Conservation (phyloP, 2,888 invertebrate genomes). For the Notodromas monacha region DNA sequence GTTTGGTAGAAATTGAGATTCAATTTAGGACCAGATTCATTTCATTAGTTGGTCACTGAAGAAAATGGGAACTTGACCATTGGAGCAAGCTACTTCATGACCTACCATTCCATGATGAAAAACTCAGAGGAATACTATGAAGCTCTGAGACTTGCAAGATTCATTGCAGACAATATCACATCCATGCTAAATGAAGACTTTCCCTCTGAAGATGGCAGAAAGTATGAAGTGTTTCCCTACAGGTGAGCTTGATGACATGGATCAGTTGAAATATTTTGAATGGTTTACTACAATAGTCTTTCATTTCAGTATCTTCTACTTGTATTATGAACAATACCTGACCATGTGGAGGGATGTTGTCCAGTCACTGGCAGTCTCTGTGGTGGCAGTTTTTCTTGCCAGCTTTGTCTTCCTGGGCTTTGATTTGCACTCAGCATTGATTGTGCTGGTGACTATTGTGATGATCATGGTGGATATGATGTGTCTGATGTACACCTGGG, state of each 20-base stretch:
- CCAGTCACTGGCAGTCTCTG: constrained; percentile 51
- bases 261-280: too few species aligned
- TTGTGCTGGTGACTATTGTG: constrained; percentile 33
- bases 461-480: constrained; percentile 50
- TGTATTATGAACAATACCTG: constrained; percentile 78
- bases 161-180: constrained; percentile 39
- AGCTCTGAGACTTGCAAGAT: constrained; percentile 38
- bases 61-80: too few species aligned
- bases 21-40: too few species aligned
- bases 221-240: constrained; percentile 38
- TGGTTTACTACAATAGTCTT: neutral
- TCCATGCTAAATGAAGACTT: constrained; percentile 26
- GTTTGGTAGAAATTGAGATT: too few species aligned
- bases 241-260: too few species aligned
- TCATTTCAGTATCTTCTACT: constrained; percentile 47
- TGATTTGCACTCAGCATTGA: constrained; percentile 39
- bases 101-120: constrained; percentile 48
- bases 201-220: too few species aligned
- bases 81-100: constrained; percentile 51
- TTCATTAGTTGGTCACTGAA: too few species aligned
- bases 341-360: constrained; percentile 53
- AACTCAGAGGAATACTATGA: constrained; percentile 48
- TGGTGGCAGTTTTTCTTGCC: constrained; percentile 70
- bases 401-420: constrained; percentile 70
- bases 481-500: constrained; percentile 75